phyloP scores from a whole-genome alignment of 92 coral and sea anemone species.

The Montipora capitata region DNA sequence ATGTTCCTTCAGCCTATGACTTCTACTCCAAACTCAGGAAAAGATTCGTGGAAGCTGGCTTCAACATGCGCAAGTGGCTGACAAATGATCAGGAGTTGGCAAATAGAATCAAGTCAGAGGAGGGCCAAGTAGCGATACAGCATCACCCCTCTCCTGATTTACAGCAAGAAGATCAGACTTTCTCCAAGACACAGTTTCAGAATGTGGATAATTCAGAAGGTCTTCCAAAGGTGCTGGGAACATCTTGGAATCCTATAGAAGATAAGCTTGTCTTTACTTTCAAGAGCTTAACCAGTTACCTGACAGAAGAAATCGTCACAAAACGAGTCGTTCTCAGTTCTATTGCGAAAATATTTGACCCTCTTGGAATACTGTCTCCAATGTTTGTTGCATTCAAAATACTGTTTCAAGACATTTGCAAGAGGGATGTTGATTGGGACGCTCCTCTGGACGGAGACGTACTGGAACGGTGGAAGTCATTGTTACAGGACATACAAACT shows the following conservation, averaged over 20 bases:
- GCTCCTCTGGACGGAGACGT: conserved; percentile 50
- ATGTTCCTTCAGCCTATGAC: no score
- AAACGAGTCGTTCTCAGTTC: conserved; percentile 42
- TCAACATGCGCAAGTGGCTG: no score
- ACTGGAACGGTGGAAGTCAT: no score
- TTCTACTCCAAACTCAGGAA: no score
- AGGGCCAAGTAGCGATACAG: neutral
- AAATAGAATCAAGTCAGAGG: no score
- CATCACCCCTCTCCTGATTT: conserved; percentile 2
- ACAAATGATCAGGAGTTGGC: no score
- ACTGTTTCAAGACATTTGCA: conserved; percentile 13
- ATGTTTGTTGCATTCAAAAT: conserved; percentile 31
- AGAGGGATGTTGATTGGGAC: conserved; percentile 20
- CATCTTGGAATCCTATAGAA: neutral
- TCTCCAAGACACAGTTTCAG: conserved; percentile 37
- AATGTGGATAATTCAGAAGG: neutral
- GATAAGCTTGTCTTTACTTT: conserved; percentile 26
- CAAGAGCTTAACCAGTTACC: conserved; percentile 13
- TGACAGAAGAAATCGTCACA: conserved; percentile 33
- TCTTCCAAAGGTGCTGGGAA: neutral
- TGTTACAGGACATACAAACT: no score
- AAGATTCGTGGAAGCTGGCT: no score
- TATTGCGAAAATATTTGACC: conserved; percentile 17
- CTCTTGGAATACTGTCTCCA: conserved; percentile 17
- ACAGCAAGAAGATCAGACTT: conserved; percentile 53